phyloP scores from a whole-genome alignment of 2,888 invertebrate genomes.

The Rhagium mordax region DNA sequence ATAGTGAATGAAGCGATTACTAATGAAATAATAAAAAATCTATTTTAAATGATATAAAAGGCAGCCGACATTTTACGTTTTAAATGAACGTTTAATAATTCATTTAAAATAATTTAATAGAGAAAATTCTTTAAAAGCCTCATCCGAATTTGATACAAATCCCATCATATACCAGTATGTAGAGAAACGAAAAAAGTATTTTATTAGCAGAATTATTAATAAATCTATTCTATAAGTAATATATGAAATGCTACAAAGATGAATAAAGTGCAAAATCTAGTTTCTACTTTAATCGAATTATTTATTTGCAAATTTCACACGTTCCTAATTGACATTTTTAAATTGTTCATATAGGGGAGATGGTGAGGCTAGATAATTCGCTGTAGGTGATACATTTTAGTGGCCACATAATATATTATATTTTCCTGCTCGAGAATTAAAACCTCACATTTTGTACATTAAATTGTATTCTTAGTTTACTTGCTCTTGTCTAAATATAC shows the following conservation, averaged over 20 bases:
- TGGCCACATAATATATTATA: too few relatives aligned
- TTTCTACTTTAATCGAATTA: not conserved
- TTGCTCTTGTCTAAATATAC: too few relatives aligned
- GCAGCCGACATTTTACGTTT: not conserved
- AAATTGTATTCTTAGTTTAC: too few relatives aligned
- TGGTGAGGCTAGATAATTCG: not conserved
- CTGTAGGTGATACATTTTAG: too few relatives aligned
- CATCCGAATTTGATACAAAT: slow-evolving; percentile 9
- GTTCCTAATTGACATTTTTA: not conserved
- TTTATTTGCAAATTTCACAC: not conserved
- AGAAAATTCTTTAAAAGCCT: slow-evolving; percentile 15
- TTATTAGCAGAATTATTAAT: slow-evolving; percentile 10
- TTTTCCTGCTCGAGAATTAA: too few relatives aligned
- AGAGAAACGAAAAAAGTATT: too few relatives aligned
- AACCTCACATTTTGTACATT: too few relatives aligned
- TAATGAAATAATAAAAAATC: not conserved
- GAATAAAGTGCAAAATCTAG: slow-evolving; percentile 22
- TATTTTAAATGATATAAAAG: not conserved
- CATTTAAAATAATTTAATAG: slow-evolving; percentile 2
- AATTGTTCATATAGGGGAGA: not conserved
- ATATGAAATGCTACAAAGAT: slow-evolving; percentile 14
- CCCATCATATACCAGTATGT: not conserved
- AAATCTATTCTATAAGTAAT: slow-evolving; percentile 1
- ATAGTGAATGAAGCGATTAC: not conserved
- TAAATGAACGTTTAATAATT: not conserved